A percentile compares a stretch with the other conserved stretches of the same genome.
phyloP scores from a whole-genome alignment of 2,797 vertebrate genomes.

The Coluber constrictor region DNA sequence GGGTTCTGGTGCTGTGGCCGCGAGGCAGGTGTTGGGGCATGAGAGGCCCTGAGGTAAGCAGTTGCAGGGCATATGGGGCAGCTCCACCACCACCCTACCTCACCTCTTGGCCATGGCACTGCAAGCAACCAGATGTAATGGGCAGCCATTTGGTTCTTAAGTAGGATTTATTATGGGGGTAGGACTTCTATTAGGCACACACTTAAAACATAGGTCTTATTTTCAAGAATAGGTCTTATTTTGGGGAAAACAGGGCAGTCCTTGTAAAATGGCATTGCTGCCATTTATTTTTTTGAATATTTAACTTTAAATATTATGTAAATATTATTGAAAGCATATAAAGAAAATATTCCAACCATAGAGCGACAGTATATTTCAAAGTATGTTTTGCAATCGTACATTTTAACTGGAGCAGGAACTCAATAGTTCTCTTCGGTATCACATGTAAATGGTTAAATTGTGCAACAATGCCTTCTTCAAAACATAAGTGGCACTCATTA shows the following conservation, averaged over 20 bases:
- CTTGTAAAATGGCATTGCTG: not conserved
- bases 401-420: not conserved
- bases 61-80: no score
- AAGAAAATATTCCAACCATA: not conserved
- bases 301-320: not conserved
- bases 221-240: no score
- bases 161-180: no score
- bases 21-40: no score
- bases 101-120: no score
- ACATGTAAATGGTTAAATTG: not conserved
- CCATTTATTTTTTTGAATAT: not conserved
- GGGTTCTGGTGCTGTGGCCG: no score
- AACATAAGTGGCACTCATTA: not conserved
- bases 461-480: not conserved
- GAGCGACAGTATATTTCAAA: not conserved
- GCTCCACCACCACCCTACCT: no score
- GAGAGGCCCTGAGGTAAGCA: no score
- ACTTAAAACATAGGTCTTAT: no score
- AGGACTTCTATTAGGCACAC: no score
- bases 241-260: not conserved
- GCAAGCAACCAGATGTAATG: no score
- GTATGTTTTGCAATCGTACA: not conserved
- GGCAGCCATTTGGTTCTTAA: no score
- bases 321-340: not conserved
- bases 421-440: not conserved